Percentiles rank a stretch among this genome's conserved stretches.
phyloP scores from a whole-genome alignment of 2,113 vertebrate species.

The Thinocorus orbignyianus region DNA sequence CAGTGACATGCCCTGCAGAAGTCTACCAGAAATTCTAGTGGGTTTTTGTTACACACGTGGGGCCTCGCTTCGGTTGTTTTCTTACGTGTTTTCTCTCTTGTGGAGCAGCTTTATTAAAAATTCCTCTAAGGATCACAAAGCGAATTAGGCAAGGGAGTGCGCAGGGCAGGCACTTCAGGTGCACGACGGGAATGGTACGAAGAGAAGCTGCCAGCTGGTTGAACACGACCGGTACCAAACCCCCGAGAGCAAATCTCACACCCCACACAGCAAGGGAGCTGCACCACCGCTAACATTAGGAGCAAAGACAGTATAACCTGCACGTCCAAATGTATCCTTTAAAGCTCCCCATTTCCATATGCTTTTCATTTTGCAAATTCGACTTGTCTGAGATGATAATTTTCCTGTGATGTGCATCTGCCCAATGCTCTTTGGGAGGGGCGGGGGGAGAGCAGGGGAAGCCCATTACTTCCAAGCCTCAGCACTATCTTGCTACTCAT shows the following conservation, averaged over 20 bases:
- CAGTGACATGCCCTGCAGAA: neutral
- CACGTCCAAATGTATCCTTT: neutral
- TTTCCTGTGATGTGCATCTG: neutral
- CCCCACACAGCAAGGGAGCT: fast-evolving
- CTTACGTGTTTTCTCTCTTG: neutral
- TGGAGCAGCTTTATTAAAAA: neutral
- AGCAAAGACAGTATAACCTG: neutral
- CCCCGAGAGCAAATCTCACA: neutral
- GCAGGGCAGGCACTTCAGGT: neutral
- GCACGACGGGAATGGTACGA: neutral
- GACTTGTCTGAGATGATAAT: neutral
- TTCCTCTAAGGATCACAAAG: neutral
- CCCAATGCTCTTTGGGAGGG: neutral
- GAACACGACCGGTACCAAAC: neutral
- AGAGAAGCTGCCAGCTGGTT: neutral
- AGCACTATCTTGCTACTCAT: neutral
- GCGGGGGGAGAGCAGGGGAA: neutral
- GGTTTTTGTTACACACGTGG: neutral
- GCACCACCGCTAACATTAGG: neutral
- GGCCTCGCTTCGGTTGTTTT: neutral
- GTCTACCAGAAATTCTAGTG: neutral
- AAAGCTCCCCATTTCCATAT: slow-evolving; percentile 19
- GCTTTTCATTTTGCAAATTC: slow-evolving; percentile 3
- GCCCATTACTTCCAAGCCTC: neutral
- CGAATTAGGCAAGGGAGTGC: neutral